Evolutionary conservation across 2,113 vertebrate species (phyloP), one percentile per base, ranked within the genome.

Genomic region (Capricornis sumatraensis): DNA sequence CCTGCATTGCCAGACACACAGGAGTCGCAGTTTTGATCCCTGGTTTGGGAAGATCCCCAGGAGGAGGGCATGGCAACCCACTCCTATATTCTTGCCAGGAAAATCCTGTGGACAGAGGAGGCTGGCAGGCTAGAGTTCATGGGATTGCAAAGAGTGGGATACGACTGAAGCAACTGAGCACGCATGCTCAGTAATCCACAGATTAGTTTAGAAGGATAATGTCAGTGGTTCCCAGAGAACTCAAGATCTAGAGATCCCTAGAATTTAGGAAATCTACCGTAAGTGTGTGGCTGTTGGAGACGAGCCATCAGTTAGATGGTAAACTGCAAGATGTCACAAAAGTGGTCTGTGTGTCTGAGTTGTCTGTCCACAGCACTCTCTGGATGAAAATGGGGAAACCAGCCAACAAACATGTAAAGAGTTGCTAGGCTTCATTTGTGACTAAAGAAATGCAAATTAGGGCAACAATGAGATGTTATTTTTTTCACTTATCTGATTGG

Each of bases 371-470:
- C 2, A 67, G 40, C 15, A 7, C 40, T 82, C 52, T 71, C 87
- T 91, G 17, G 55, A n/a, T 71, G 3, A 52, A 96, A 93, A 62
- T 25, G 11, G 52, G 55, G 50, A 93, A 93, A 60, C 10, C 28
- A 89, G 83, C 87, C 92, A 94, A 87, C 15, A 85, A 89, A 89
- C 89, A 87, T 57, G 79, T 71, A 50, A 95, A 87, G 45, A 89
- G 62, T 52, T 96, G 81, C 79, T 92, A 76, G 76, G 23, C 62
- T 74, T 96, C 40, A 94, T 50, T 83, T 57, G 87, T 55, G 91
- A 92, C 93, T 79, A 84, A 89, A 95, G 40, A 94, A 87, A 91
- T 88, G 82, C 91, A 95, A 95, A 97, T 96, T 91, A 93, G 95
- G 96, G 94, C n/a, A 79, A 95, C 58, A 88, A 53, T 57, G 84